Base-by-base conservation (phyloP, 2,113 vertebrate genomes). In the Xenotilapia leptura region DNA sequence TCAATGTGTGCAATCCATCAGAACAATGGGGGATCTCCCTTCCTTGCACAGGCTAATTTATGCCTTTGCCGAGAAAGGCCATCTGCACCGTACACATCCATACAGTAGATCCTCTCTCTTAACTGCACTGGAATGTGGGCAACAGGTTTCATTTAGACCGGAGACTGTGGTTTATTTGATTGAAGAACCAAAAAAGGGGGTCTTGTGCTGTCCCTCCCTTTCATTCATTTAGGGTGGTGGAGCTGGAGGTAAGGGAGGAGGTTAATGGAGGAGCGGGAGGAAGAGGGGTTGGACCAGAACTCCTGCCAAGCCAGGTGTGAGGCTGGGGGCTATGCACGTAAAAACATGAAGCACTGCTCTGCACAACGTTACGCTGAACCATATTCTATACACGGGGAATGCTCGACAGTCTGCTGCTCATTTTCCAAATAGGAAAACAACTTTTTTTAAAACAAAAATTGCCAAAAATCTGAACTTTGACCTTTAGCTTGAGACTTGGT, bases 311-410 rank as follows among this genome's bases (percentile, higher is more conserved):
- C 93, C 94, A 96, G 94, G 95, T 95, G 95, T 95, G 92, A 93
- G 88, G 85, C 95, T 96, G 88, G 92, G 92, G 93, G 95, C 95
- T 80, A 93, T 93, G 86, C 95, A 93, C 53, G 91, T 95, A 94
- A 91, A 93, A 94, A 96, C 95, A 91, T 54, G 91, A 91, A 90
- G 79, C 84, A 56, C 23, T 80, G 23, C 79, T 86, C 82, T 88
- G 51, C 81, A 83, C 47, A 58, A 83, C n/a, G 65, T 84, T 70
- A 70, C 8, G 65, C n/a, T 73, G 68, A 91, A 58, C 45, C 58
- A 19, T 83, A 55, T 82, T 19, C 49, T 53, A 90, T 26, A 55
- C 17, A 70, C 6, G 47, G 31, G 7, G 42, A 86, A 84, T 84
- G 86, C 53, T 89, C 26, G 40, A 77, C 9, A 38, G 83, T 38